A percentile compares a stretch with the other conserved stretches of the same genome.
Conservation (phyloP, 1,140 invertebrate genomes). For the Scaptomyza pallida region DNA sequence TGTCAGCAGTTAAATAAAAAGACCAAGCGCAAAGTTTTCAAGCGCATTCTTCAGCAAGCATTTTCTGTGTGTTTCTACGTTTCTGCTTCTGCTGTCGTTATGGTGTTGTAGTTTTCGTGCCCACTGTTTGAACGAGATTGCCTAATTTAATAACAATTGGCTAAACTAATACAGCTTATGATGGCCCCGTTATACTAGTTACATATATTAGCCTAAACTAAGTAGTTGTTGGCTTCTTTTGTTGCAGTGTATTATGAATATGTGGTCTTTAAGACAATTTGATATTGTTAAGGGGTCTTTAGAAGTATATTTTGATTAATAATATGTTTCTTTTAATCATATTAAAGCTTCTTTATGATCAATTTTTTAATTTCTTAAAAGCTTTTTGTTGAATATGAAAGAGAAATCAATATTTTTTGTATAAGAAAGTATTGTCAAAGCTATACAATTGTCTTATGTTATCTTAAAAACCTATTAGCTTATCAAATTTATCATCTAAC, state of each 20-base stretch:
- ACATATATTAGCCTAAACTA: background rate
- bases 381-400: too few species aligned
- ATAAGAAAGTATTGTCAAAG: too few species aligned
- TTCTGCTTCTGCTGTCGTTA: conserved; percentile 49
- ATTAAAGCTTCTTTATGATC: too few species aligned
- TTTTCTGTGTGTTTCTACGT: conserved; percentile 16
- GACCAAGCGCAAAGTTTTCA: conserved; percentile 7
- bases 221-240: background rate
- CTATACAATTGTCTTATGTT: too few species aligned
- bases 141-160: conserved; percentile 64
- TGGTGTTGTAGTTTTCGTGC: conserved; percentile 56
- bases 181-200: conserved; percentile 39
- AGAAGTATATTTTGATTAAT: too few species aligned
- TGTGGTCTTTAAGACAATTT: background rate
- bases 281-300: too few species aligned
- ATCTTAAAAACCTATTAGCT: too few species aligned
- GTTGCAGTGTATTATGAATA: background rate
- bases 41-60: conserved; percentile 67
- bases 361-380: too few species aligned
- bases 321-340: too few species aligned
- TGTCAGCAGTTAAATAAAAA: conserved; percentile 55
- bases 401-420: too few species aligned
- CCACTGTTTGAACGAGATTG: conserved; percentile 34
- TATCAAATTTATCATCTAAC: too few species aligned
- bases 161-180: conserved; percentile 36